Conservation (phyloP, 2,888 invertebrate genomes). For the Chrysolina americana region DNA sequence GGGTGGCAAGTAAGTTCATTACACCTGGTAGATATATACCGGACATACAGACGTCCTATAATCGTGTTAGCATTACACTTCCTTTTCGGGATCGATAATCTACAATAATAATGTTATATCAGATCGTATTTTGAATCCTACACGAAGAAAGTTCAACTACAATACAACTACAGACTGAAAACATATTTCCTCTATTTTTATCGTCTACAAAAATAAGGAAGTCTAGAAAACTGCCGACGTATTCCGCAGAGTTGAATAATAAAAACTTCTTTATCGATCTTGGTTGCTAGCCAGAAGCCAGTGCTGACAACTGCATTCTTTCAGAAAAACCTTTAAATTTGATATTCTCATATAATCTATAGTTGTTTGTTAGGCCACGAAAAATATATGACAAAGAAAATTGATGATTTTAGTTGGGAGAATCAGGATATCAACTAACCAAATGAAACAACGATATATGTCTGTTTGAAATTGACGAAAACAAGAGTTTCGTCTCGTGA, state of each 20-base stretch:
- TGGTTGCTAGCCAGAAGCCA: conserved; percentile 35
- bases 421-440: no score
- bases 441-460: no score
- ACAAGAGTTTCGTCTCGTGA: no score
- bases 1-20: no score
- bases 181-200: conserved; percentile 30
- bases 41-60: background rate
- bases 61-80: background rate
- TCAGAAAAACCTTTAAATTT: background rate
- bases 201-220: conserved; percentile 41
- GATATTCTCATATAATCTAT: background rate
- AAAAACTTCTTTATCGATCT: conserved; percentile 40
- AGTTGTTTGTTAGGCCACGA: background rate
- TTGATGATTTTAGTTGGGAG: no score
- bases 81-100: background rate
- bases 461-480: no score
- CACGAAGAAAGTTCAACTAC: background rate
- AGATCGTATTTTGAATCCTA: background rate
- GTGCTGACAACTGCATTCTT: background rate
- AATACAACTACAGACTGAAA: conserved; percentile 13
- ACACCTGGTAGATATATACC: background rate
- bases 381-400: background rate
- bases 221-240: conserved; percentile 28
- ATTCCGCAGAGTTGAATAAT: conserved; percentile 28
- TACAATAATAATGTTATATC: background rate